Evolutionary conservation across 1,140 invertebrate genomes (phyloP), one percentile per base, ranked within the genome.

Genomic region (Dysdera silvatica): DNA sequence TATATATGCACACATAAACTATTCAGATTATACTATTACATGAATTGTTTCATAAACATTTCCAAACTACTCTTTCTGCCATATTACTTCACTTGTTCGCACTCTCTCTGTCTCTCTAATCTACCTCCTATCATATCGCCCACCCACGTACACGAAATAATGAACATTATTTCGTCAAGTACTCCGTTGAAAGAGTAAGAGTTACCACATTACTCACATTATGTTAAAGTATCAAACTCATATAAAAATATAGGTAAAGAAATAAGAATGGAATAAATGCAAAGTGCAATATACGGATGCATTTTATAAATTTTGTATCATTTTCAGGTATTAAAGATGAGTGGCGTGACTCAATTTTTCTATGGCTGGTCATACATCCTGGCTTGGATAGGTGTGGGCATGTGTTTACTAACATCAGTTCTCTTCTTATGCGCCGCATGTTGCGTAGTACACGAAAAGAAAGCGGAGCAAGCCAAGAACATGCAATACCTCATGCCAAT

Each of bases 401-500:
- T 89, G 79, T 85, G 87, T 71, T 82, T 95, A 69, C 78, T 92
- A 71, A 87, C 89, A 69, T 88, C 91, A 77, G 87, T 94, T 74
- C 83, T 95, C 74, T 89, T 95, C 79, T 90, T 89, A 69, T 88
- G 88, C 70, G 88, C 89, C 68, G 91, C 91, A 70, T 87, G 93
- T 78, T 95, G 91, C 79, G 84, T 95, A 76, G 83, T 89, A 75
- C 87, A 87, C 75, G 91, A 95, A 79, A 84, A 88, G 75, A 89
- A 93, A 78, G 83, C 87, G 76, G 91, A 95, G 78, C 89, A 93
- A 79, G 87, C 89, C 74, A 87, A 92, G 82, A 94, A 94, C 82
- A 90, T 95, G 87, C 91, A 95, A 82, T 95, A 95, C 80, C 82
- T 95, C 78, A 95, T 95, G 92, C 92, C 91, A 78, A 91, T 94